These are phyloP conservation scores for Oncopodura yosiiana DNA, from an alignment of 1,140 invertebrate species.

Conservation along the genomic window DNA sequence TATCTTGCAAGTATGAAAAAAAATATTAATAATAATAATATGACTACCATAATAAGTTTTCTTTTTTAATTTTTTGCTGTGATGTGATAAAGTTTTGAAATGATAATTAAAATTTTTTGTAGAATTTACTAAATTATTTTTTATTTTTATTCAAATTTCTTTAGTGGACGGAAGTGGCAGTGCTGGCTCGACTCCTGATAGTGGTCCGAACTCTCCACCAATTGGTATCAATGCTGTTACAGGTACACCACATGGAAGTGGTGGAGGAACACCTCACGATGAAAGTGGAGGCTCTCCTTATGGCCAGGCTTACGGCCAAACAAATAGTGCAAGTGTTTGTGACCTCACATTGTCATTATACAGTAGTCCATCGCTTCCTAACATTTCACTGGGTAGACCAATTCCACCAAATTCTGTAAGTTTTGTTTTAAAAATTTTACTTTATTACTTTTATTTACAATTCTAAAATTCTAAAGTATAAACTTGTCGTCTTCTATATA, in stretches of 20 bases:
- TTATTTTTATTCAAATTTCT: conserved; percentile 28
- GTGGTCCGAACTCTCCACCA: conserved; percentile 69
- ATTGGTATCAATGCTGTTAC: conserved; percentile 45
- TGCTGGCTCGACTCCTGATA: conserved; percentile 64
- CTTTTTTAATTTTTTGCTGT: neutral
- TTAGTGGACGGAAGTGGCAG: conserved; percentile 49
- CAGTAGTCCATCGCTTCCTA: conserved; percentile 89
- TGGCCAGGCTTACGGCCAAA: conserved; percentile 36
- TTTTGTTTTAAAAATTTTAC: conserved; percentile 4
- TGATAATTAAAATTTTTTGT: neutral
- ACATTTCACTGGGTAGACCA: conserved; percentile 83
- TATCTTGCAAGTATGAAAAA: conserved; percentile 67
- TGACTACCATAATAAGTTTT: no score
- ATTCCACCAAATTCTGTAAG: conserved; percentile 40
- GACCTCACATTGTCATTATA: conserved; percentile 71
- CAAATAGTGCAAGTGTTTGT: conserved; percentile 45
- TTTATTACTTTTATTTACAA: neutral
- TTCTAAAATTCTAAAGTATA: neutral
- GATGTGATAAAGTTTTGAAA: neutral
- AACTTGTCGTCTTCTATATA: neutral
- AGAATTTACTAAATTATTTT: no score
- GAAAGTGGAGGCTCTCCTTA: conserved; percentile 45
- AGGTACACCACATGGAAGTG: conserved; percentile 47
- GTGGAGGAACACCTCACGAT: conserved; percentile 48
- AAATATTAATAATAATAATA: no score